A percentile compares a stretch with the other conserved stretches of the same genome.
phyloP scores from a whole-genome alignment of 2,797 vertebrate genomes.

The Acanthurus leucopareius region DNA sequence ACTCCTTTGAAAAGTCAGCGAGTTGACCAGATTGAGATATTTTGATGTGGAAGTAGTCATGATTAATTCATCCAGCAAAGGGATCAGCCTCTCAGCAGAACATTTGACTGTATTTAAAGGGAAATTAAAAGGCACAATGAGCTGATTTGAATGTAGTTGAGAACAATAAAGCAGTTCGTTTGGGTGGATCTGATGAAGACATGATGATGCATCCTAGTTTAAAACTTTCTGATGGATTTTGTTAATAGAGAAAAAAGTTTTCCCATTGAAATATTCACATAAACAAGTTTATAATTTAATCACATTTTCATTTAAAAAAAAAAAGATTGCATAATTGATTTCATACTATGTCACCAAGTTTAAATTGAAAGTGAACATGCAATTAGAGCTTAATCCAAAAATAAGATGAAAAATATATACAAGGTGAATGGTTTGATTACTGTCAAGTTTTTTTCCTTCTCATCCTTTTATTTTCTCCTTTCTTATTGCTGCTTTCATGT shows the following conservation, averaged over 20 bases:
- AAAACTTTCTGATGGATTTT: conserved; percentile 1
- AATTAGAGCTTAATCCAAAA: too few species aligned
- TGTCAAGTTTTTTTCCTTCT: too few species aligned
- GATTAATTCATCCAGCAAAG: conserved; percentile 59
- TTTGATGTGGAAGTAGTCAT: conserved; percentile 50
- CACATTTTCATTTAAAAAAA: too few species aligned
- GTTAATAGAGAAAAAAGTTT: neutral
- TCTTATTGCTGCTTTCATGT: too few species aligned
- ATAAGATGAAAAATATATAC: too few species aligned
- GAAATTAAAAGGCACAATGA: conserved; percentile 46
- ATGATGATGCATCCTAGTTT: neutral
- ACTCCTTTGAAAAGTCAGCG: neutral
- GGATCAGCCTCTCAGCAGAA: conserved; percentile 23
- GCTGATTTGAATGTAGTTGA: conserved; percentile 44
- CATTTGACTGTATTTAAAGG: conserved; percentile 57
- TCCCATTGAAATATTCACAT: neutral
- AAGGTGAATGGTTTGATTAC: too few species aligned
- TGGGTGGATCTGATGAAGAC: conserved; percentile 26
- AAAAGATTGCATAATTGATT: too few species aligned
- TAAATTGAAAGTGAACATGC: too few species aligned
- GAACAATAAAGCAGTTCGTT: conserved; percentile 15
- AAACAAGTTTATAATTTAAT: neutral
- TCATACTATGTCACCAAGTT: too few species aligned
- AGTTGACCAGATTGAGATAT: conserved; percentile 15
- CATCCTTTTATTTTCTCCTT: too few species aligned